A percentile compares a stretch with the other conserved stretches of the same genome.
Conservation (phyloP, 1,140 invertebrate genomes). For the Ostrea denselamellosa region DNA sequence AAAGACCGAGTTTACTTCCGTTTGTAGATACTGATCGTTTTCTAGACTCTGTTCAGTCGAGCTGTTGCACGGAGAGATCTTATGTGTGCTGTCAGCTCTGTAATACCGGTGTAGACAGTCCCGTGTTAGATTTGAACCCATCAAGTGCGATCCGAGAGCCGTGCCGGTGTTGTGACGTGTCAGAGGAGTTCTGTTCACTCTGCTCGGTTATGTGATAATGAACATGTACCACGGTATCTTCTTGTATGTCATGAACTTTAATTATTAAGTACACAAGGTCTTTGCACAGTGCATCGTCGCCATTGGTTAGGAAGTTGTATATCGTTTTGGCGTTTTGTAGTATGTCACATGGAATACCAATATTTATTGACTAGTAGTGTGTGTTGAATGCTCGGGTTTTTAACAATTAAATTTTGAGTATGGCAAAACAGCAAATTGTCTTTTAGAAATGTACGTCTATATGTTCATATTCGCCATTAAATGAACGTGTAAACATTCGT, state of each 20-base stretch:
- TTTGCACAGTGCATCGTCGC: no score
- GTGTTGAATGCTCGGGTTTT: no score
- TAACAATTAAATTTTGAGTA: no score
- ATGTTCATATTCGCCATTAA: no score
- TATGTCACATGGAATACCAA: no score
- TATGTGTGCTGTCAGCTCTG: background rate
- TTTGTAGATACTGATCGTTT: background rate
- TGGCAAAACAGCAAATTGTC: no score
- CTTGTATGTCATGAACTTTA: background rate
- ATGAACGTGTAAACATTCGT: no score
- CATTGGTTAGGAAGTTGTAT: no score
- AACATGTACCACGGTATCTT: background rate
- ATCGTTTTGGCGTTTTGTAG: no score
- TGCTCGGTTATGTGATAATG: background rate
- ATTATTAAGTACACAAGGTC: no score
- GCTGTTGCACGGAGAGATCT: background rate
- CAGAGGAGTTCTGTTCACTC: background rate
- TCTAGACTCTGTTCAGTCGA: background rate
- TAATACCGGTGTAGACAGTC: background rate
- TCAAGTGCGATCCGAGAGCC: background rate
- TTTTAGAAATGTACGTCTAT: no score
- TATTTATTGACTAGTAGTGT: no score
- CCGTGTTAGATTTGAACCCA: background rate
- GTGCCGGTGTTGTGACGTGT: slow-evolving; percentile 9
- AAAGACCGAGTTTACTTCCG: background rate